phyloP scores from a whole-genome alignment of 2,888 invertebrate species.

The Oeneis ivallda region DNA sequence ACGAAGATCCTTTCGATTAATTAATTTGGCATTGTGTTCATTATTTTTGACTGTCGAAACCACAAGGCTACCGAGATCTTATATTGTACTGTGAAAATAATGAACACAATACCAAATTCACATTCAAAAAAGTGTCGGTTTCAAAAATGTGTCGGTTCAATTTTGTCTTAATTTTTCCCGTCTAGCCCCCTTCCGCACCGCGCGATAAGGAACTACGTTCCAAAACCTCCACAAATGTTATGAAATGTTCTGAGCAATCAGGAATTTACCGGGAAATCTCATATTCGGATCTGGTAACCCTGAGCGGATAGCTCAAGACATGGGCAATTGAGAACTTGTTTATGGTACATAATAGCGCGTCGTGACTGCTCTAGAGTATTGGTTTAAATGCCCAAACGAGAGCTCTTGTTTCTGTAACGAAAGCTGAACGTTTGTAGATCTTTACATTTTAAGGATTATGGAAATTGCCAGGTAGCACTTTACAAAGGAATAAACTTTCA shows the following conservation, averaged over 20 bases:
- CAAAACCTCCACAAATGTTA: neutral
- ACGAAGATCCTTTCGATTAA: too few species aligned
- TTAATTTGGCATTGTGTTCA: too few species aligned
- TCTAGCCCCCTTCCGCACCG: too few species aligned
- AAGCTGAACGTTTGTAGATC: conserved; percentile 6
- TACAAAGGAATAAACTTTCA: neutral
- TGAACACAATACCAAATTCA: too few species aligned
- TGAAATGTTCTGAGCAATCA: neutral
- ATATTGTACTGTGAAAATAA: too few species aligned
- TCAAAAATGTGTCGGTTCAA: too few species aligned
- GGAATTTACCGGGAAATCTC: neutral
- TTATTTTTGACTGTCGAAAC: too few species aligned
- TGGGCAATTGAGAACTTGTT: conserved; percentile 31
- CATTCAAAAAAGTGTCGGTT: too few species aligned
- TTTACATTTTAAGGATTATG: conserved; percentile 11
- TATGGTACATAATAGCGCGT: conserved; percentile 28
- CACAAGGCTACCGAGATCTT: too few species aligned
- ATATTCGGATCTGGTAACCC: conserved; percentile 1
- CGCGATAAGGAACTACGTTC: too few species aligned
- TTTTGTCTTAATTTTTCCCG: too few species aligned
- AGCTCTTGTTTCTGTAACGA: conserved; percentile 19
- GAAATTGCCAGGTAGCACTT: neutral
- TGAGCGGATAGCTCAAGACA: conserved; percentile 3
- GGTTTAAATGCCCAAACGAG: conserved; percentile 29
- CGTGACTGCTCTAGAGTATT: conserved; percentile 26